Conservation (phyloP, 2,888 invertebrate genomes). For the Gymnoscelis rufifasciata region DNA sequence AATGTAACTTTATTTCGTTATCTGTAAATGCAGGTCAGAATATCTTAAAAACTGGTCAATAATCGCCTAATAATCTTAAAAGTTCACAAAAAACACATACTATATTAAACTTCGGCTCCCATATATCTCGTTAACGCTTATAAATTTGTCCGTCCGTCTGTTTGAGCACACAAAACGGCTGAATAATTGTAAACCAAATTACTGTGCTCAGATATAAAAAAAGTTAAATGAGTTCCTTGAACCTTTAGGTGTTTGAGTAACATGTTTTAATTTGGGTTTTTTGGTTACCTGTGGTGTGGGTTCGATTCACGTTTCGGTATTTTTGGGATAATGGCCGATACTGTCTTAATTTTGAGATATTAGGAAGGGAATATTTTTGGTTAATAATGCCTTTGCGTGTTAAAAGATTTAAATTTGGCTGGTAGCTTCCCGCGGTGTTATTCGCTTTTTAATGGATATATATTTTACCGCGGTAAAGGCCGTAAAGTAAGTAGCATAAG, state of each 20-base stretch:
- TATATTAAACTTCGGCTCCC: not conserved
- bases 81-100: too few species aligned
- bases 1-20: too few species aligned
- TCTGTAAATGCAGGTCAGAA: too few species aligned
- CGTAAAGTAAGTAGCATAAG: too few species aligned
- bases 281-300: constrained; percentile 7
- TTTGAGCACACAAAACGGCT: constrained; percentile 29
- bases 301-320: constrained; percentile 4
- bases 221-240: constrained; percentile 16
- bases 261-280: constrained; percentile 5
- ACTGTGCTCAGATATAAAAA: constrained; percentile 20
- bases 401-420: too few species aligned
- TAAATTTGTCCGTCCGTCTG: constrained; percentile 63
- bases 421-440: too few species aligned
- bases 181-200: constrained; percentile 43
- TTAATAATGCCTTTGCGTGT: too few species aligned
- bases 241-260: constrained; percentile 5
- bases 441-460: too few species aligned
- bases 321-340: not conserved
- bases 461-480: too few species aligned
- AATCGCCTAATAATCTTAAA: too few species aligned
- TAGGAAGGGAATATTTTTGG: too few species aligned
- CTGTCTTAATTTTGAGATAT: not conserved
- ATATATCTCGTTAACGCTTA: constrained; percentile 61
- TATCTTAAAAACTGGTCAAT: too few species aligned